These are phyloP conservation scores for Euclidia mi DNA, from an alignment of 2,888 invertebrate genomes.

Conservation along the genomic window DNA sequence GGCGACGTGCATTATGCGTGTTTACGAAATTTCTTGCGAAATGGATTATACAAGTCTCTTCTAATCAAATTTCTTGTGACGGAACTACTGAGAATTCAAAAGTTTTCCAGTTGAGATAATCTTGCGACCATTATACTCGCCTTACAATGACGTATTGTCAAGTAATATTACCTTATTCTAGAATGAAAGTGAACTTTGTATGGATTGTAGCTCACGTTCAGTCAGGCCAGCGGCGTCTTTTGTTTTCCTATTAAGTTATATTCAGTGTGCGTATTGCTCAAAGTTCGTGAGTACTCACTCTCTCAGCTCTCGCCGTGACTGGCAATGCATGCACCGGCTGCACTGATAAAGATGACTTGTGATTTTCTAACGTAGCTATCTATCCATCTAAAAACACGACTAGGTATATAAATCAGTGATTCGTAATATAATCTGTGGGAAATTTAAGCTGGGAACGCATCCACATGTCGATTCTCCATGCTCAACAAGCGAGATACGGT, in stretches of 20 bases:
- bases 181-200: constrained; percentile 41
- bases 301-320: constrained; percentile 50
- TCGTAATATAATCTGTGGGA: constrained; percentile 42
- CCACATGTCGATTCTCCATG: constrained; percentile 20
- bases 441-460: constrained; percentile 30
- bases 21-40: constrained; percentile 61
- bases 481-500: constrained; percentile 16
- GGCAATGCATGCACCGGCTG: constrained; percentile 45
- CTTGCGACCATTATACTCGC: constrained; percentile 3
- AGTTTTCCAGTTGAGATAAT: constrained; percentile 13
- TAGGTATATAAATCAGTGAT: constrained; percentile 33
- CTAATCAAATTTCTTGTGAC: constrained; percentile 11
- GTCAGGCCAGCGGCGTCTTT: constrained; percentile 29
- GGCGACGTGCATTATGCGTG: constrained; percentile 41
- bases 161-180: constrained; percentile 33
- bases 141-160: constrained; percentile 24
- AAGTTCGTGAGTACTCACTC: constrained; percentile 49
- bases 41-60: constrained; percentile 54
- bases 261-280: constrained; percentile 21
- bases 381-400: constrained; percentile 34
- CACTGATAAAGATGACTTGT: constrained; percentile 42
- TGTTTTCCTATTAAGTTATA: constrained; percentile 36
- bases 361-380: constrained; percentile 42
- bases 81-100: constrained; percentile 9
- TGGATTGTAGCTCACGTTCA: constrained; percentile 36